These are phyloP conservation scores for Homarus gammarus DNA, from an alignment of 2,888 invertebrate genomes.

Conservation along the genomic window DNA sequence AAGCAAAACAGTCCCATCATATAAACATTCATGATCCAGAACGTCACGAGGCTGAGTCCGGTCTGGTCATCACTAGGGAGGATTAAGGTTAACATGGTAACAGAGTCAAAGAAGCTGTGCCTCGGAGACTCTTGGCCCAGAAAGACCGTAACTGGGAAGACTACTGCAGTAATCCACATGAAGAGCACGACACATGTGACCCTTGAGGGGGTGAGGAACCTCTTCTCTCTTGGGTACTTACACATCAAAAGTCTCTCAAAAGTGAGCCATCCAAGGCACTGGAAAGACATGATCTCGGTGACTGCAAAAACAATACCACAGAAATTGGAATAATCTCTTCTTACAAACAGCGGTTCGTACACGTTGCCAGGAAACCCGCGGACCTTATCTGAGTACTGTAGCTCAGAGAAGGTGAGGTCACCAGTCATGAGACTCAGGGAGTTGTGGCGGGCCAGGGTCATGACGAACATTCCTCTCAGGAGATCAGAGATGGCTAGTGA, in stretches of 20 bases:
- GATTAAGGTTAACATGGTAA: conserved; percentile 25
- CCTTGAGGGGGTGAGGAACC: neutral
- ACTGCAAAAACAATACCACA: conserved; percentile 9
- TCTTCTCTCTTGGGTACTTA: neutral
- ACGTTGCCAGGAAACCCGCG: neutral
- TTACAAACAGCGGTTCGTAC: neutral
- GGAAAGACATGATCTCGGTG: conserved; percentile 14
- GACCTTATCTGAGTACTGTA: neutral
- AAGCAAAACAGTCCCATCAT: neutral
- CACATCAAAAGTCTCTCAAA: conserved; percentile 35
- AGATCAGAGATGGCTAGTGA: conserved; percentile 42
- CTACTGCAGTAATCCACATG: conserved; percentile 25
- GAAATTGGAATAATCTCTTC: conserved; percentile 13
- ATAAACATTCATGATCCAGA: neutral
- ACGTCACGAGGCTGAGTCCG: neutral
- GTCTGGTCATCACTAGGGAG: neutral
- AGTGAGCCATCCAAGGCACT: conserved; percentile 36
- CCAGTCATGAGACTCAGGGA: conserved; percentile 25
- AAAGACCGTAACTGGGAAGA: neutral
- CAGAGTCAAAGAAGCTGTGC: conserved; percentile 10
- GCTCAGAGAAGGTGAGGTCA: too few relatives aligned
- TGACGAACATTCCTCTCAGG: conserved; percentile 23
- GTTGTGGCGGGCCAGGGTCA: conserved; percentile 16
- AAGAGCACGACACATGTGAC: neutral
- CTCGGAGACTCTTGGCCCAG: neutral